Evolutionary conservation across 2,888 invertebrate species (phyloP).

Genomic region (Ophonus ardosiacus): DNA sequence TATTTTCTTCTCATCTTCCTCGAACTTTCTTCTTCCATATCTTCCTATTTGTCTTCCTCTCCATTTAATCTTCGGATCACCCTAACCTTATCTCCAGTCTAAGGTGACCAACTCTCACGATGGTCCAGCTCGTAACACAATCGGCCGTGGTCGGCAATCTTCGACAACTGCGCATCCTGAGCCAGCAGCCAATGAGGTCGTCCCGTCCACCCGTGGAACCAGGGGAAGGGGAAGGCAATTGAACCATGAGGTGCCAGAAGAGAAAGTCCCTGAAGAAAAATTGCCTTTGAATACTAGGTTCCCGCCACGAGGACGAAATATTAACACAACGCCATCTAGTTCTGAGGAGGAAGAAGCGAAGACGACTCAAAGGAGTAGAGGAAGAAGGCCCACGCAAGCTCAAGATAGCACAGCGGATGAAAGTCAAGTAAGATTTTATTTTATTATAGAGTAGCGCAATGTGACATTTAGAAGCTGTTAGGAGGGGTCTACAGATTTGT

Average conservation of each 20-base stretch:
- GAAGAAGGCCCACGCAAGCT: constrained; percentile 72
- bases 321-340: constrained; percentile 77
- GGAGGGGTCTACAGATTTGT: no score
- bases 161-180: constrained; percentile 78
- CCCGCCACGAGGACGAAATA: constrained; percentile 83
- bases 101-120: constrained; percentile 79
- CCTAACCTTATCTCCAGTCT: constrained; percentile 33
- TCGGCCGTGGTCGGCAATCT: constrained; percentile 68
- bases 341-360: constrained; percentile 71
- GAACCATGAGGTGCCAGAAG: constrained; percentile 74
- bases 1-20: background rate
- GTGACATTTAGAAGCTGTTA: no score
- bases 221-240: constrained; percentile 74
- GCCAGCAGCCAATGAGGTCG: constrained; percentile 81
- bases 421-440: constrained; percentile 71
- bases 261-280: constrained; percentile 79
- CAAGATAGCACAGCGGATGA: constrained; percentile 71
- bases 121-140: constrained; percentile 78
- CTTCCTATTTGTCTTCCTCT: background rate
- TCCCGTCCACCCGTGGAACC: constrained; percentile 77
- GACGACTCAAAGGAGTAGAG: constrained; percentile 74
- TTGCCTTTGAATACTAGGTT: constrained; percentile 92
- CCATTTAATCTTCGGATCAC: background rate
- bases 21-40: background rate
- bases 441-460: background rate